Evolutionary conservation across 2,888 invertebrate genomes (phyloP).

Genomic region (Dicyrtoma fusca): DNA sequence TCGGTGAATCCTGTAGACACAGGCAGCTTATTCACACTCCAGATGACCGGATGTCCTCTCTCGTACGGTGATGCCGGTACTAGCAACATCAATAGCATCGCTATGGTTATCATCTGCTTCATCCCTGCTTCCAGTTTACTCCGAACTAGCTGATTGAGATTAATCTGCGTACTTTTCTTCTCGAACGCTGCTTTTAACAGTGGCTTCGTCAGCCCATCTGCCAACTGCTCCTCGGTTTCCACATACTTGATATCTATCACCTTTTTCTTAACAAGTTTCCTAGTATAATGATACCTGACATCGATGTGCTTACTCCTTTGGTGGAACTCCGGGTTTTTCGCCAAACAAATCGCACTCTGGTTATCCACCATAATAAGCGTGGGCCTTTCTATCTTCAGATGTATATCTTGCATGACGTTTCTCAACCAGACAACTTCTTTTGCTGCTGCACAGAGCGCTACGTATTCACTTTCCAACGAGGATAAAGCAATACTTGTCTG

Average conservation of each 20-base stretch:
- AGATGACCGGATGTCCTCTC: no score
- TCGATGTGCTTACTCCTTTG: constrained; percentile 54
- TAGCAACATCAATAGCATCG: no score
- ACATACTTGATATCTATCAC: not conserved
- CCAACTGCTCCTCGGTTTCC: not conserved
- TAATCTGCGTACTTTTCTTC: no score
- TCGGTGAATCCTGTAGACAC: no score
- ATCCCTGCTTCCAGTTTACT: no score
- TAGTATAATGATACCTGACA: constrained; percentile 44
- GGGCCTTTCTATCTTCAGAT: not conserved
- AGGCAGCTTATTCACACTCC: not conserved
- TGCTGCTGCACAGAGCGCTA: constrained; percentile 41
- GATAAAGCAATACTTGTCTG: constrained; percentile 43
- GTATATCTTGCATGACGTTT: constrained; percentile 41
- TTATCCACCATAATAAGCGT: constrained; percentile 42
- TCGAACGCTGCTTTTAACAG: not conserved
- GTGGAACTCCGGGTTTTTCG: constrained; percentile 49
- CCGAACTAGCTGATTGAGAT: no score
- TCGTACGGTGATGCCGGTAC: no score
- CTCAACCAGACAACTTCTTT: constrained; percentile 46
- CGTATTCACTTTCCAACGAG: constrained; percentile 50
- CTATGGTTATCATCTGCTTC: no score
- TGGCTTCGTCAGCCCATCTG: constrained; percentile 27
- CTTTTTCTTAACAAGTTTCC: not conserved
- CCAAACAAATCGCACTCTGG: constrained; percentile 46